These are phyloP conservation scores for Gallinago stenura DNA, from an alignment of 2,797 vertebrate species.

Conservation along the genomic window DNA sequence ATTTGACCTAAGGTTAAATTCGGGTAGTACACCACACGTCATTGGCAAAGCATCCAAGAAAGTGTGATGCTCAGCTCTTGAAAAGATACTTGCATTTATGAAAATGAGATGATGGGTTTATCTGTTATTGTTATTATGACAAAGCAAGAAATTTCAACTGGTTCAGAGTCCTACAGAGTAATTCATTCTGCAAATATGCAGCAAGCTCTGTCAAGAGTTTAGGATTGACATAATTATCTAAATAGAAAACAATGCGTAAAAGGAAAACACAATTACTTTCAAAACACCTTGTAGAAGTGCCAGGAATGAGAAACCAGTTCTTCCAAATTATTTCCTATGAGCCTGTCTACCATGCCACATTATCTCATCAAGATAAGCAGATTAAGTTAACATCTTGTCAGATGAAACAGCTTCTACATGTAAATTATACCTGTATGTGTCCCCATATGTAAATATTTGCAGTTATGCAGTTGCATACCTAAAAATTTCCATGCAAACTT, in stretches of 20 bases:
- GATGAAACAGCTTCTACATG: not conserved
- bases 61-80: not conserved
- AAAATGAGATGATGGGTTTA: not conserved
- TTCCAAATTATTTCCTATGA: not conserved
- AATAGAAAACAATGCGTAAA: not conserved
- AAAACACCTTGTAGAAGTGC: not conserved
- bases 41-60: not conserved
- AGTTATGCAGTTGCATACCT: not conserved
- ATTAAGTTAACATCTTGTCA: not conserved
- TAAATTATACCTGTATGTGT: not conserved
- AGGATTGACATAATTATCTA: not conserved
- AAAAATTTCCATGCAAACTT: rapidly evolving
- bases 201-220: not conserved
- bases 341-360: not conserved
- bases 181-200: not conserved
- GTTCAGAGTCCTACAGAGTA: not conserved
- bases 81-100: not conserved
- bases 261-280: not conserved
- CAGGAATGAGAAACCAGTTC: not conserved
- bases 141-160: not conserved
- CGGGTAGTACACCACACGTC: not conserved
- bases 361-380: not conserved
- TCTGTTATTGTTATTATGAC: not conserved
- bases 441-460: not conserved
- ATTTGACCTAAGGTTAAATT: not conserved